These are phyloP conservation scores for Clarias batrachus DNA, from an alignment of 2,113 vertebrate species.

Conservation along the genomic window DNA sequence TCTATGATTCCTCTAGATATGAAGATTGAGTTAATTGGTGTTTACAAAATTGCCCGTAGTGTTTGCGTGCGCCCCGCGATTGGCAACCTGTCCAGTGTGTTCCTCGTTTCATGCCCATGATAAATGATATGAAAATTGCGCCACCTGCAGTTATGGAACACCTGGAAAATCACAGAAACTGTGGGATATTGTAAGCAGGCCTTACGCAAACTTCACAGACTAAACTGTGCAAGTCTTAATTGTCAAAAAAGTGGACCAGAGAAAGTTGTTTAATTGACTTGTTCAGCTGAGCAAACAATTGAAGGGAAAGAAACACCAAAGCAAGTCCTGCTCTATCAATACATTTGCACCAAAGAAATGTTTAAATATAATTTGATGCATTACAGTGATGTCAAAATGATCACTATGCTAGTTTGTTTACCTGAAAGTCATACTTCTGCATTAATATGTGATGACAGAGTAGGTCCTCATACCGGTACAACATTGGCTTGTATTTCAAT, in stretches of 20 bases:
- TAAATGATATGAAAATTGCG: neutral
- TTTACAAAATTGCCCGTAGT: too few species aligned
- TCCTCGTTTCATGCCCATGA: too few species aligned
- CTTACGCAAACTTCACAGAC: neutral
- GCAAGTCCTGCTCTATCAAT: neutral
- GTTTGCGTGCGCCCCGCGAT: too few species aligned
- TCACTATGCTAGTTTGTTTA: neutral
- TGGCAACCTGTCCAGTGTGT: too few species aligned
- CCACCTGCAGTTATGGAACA: neutral
- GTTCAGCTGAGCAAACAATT: neutral
- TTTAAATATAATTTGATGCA: neutral
- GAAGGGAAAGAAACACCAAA: neutral
- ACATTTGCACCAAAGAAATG: neutral
- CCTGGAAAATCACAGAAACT: neutral
- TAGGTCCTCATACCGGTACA: too few species aligned
- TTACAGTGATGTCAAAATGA: neutral
- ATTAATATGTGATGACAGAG: neutral
- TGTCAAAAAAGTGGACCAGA: neutral
- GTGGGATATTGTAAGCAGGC: neutral
- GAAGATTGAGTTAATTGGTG: too few species aligned
- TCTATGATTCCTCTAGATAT: too few species aligned
- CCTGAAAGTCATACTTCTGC: neutral
- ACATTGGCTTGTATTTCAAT: neutral
- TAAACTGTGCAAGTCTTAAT: neutral
- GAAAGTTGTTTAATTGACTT: neutral